Evolutionary conservation across 2,113 vertebrate species (phyloP).

Genomic region (Hippocampus guttulatus): DNA sequence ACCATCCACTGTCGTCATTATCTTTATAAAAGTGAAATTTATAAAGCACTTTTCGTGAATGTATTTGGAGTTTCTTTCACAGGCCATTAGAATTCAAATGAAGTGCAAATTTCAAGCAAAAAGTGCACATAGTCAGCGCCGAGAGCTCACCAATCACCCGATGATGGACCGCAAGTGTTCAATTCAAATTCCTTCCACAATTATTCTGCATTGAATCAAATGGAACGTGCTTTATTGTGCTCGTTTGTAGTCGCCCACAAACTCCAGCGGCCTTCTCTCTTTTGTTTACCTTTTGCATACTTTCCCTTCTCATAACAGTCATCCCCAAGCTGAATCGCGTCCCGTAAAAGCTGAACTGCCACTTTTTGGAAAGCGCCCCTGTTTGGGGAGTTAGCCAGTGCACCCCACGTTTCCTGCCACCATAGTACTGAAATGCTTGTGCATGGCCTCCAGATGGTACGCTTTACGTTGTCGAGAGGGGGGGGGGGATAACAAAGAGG

Average conservation of each 20-base stretch:
- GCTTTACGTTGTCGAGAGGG: conserved; percentile 27
- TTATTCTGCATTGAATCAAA: not conserved
- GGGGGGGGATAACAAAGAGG: not conserved
- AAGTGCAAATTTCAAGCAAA: not conserved
- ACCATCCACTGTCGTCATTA: too few species aligned
- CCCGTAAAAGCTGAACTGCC: conserved; percentile 8
- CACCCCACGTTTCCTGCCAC: not conserved
- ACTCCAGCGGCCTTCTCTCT: not conserved
- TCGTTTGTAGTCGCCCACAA: not conserved
- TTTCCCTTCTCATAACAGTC: not conserved
- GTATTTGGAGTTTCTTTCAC: not conserved
- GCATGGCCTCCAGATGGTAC: conserved; percentile 47
- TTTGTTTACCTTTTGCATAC: conserved; percentile 1
- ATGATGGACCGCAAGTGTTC: not conserved
- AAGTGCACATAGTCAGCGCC: not conserved
- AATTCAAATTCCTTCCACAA: not conserved
- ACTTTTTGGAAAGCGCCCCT: not conserved
- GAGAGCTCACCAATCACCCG: not conserved
- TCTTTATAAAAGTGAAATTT: too few species aligned
- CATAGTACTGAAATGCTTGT: conserved; percentile 5
- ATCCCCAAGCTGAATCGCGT: conserved; percentile 3
- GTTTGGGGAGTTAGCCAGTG: not conserved
- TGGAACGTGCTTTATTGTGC: not conserved
- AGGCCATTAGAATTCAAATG: too few species aligned
- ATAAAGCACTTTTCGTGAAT: too few species aligned